These are phyloP conservation scores for Meandrusa payeni DNA, from an alignment of 2,888 invertebrate genomes.

Conservation along the genomic window DNA sequence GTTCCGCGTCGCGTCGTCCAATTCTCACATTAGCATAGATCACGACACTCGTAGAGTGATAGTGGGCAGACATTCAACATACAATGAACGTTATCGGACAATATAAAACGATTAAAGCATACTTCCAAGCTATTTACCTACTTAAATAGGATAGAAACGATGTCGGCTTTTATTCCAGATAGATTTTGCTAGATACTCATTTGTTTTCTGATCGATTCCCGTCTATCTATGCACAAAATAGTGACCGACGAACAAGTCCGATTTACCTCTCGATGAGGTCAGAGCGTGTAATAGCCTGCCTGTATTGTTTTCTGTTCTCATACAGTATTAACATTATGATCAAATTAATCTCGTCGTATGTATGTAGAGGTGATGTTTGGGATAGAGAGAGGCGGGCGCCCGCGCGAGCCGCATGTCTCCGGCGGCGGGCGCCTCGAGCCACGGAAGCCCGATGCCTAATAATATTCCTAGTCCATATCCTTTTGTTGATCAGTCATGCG, in stretches of 20 bases:
- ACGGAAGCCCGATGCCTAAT: conserved; percentile 75
- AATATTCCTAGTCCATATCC: conserved; percentile 81
- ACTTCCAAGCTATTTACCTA: conserved; percentile 77
- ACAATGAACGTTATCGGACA: conserved; percentile 77
- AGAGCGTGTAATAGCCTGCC: conserved; percentile 57
- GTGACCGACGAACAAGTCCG: conserved; percentile 70
- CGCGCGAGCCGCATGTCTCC: conserved; percentile 13
- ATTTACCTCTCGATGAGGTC: conserved; percentile 59
- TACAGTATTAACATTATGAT: conserved; percentile 74
- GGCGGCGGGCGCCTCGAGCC: conserved; percentile 41
- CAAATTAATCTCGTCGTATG: conserved; percentile 67
- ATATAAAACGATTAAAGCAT: conserved; percentile 75
- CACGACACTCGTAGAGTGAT: conserved; percentile 78
- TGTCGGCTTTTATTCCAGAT: conserved; percentile 78
- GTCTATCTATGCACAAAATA: conserved; percentile 76
- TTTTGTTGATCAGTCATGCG: conserved; percentile 81
- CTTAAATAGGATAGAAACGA: conserved; percentile 69
- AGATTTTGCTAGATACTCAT: conserved; percentile 79
- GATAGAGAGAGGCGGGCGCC: conserved; percentile 61
- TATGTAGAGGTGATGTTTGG: conserved; percentile 75
- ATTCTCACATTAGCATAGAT: conserved; percentile 67
- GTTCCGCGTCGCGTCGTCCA: conserved; percentile 38
- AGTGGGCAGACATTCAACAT: conserved; percentile 65
- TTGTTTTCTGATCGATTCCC: conserved; percentile 63
- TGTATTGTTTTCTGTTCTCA: conserved; percentile 66